Evolutionary conservation across 2,113 vertebrate species (phyloP), one percentile per base, ranked within the genome.

Genomic region (Carettochelys insculpta): DNA sequence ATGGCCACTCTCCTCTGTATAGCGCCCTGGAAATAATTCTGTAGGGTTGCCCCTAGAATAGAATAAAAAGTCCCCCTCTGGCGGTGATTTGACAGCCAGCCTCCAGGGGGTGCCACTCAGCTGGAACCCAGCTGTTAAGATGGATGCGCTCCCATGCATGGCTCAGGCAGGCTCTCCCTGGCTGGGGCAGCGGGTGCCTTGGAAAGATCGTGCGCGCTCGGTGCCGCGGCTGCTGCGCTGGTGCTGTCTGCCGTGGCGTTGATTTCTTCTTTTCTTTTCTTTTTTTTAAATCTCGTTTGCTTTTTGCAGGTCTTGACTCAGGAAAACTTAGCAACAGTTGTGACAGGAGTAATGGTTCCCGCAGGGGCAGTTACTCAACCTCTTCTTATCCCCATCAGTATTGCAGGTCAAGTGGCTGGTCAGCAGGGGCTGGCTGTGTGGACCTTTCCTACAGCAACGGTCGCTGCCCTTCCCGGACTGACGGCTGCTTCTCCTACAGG

Each of bases 271-370:
- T 80, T 96, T 96, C 92, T 97, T 97, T 97, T 97, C 97, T 98
- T 97, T 97, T 97, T 97, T 97, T 98, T 92, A 97, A 98, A 97
- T 98, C 98, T 98, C 92, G 97, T 98, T 98, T 98, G 84, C 97
- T 97, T 97, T n/a, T 96, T 97, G 89, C 97, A 99, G 99, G 98
- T 99, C 97, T 98, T 99, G 98, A 99, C 99, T 97, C 99, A 99
- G 98, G 99, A 99, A 95, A 98, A 98, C 97, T 97, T 99, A 98
- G 98, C 99, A 96, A 98, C 99, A 95, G 98, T 99, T 98, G 98
- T 99, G 99, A 99, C 99, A 71, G 98, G 99, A 90, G 98, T 99
- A 98, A 98, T 99, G 98, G 98, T 99, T 95, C 99, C 99, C 94
- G 98, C 98, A 77, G 99, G 99, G 91, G 98, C 99, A 87, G 97